Conservation (phyloP, 64 coral and sea anemone genomes). For the Trachythela sp. region DNA sequence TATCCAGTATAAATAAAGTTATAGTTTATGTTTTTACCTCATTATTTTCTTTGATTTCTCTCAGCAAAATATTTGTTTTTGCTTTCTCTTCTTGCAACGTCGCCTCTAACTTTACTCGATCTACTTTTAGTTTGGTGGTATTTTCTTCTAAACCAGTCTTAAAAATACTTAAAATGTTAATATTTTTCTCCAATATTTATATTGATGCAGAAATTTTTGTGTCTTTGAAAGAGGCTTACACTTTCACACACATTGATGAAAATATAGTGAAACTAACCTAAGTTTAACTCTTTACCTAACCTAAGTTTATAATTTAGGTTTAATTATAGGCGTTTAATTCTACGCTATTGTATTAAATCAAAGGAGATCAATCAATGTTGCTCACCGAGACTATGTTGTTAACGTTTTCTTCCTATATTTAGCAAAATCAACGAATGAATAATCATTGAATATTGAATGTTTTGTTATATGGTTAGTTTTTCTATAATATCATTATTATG, state of each 20-base stretch:
- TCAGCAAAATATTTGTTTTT: constrained; percentile 73
- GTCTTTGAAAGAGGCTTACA: no score
- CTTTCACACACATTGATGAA: no score
- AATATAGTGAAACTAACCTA: no score
- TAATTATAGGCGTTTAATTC: no score
- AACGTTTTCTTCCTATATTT: background rate
- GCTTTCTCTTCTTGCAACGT: constrained; percentile 69
- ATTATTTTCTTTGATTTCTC: constrained; percentile 80
- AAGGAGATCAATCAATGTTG: background rate
- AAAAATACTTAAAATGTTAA: background rate
- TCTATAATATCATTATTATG: background rate
- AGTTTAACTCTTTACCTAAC: no score
- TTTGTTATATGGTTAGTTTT: background rate
- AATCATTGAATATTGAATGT: background rate
- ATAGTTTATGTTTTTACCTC: constrained; percentile 79
- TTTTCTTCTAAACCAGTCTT: constrained; percentile 73
- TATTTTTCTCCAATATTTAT: no score
- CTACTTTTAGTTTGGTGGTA: constrained; percentile 69
- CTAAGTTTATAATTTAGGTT: no score
- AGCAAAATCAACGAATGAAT: background rate
- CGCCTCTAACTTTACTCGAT: constrained; percentile 67
- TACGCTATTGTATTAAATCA: no score
- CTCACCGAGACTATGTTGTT: background rate
- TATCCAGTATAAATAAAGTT: no score
- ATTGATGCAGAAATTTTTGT: no score